Percentiles rank a stretch among this genome's conserved stretches.
phyloP scores from a whole-genome alignment of 2,797 vertebrate genomes.

The Eptatretus atami region DNA sequence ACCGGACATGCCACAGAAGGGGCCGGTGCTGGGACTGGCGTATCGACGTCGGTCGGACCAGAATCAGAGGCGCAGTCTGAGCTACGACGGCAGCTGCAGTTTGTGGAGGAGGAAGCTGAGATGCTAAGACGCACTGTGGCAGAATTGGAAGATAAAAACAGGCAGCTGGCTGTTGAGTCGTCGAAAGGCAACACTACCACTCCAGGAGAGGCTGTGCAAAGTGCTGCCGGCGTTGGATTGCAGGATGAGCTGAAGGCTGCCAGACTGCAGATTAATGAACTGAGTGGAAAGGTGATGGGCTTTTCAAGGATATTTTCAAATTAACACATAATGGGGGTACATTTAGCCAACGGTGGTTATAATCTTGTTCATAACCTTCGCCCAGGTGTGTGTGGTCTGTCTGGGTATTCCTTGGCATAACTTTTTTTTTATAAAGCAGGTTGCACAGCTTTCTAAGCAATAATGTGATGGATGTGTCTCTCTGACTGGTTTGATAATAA shows the following conservation, averaged over 20 bases:
- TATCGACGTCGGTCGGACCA: neutral
- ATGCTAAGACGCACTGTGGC: neutral
- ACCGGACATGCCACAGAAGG: neutral
- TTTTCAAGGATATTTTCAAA: too few species aligned
- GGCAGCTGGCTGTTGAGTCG: neutral
- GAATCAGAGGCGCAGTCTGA: neutral
- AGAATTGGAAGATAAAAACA: neutral
- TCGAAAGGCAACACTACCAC: neutral
- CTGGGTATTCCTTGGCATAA: too few species aligned
- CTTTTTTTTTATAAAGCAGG: too few species aligned
- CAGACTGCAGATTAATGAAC: slow-evolving; percentile 52
- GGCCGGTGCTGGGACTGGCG: neutral
- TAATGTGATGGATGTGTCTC: too few species aligned
- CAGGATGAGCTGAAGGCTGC: slow-evolving; percentile 69
- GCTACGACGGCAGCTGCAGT: neutral
- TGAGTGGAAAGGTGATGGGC: slow-evolving; percentile 72
- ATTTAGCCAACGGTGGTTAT: too few species aligned
- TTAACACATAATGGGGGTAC: too few species aligned
- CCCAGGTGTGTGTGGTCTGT: too few species aligned
- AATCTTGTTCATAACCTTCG: too few species aligned
- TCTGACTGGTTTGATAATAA: too few species aligned
- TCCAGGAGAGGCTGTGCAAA: too few species aligned
- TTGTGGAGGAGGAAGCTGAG: too few species aligned
- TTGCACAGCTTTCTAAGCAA: too few species aligned
- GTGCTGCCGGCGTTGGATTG: slow-evolving; percentile 10